A percentile compares a stretch with the other conserved stretches of the same genome.
phyloP scores from a whole-genome alignment of 2,888 invertebrate species.

The Bugula neritina region DNA sequence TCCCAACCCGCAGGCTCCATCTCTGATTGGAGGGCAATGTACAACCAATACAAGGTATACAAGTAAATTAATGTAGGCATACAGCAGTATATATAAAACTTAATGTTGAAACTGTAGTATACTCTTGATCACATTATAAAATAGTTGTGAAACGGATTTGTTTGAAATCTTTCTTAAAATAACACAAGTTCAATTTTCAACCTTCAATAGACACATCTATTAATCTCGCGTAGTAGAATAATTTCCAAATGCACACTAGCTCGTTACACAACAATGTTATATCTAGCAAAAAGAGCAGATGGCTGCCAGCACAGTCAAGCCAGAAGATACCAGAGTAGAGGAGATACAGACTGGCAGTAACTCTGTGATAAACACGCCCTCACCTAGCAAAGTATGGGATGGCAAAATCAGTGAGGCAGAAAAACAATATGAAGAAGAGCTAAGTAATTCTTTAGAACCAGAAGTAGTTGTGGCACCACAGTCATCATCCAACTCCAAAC shows the following conservation, averaged over 20 bases:
- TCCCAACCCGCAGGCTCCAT: background rate
- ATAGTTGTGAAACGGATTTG: too few relatives aligned
- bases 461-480: too few relatives aligned
- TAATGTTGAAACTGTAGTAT: too few relatives aligned
- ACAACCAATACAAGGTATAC: constrained; percentile 12
- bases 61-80: background rate
- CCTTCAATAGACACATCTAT: too few relatives aligned
- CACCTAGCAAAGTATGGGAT: background rate
- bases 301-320: background rate
- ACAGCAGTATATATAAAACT: too few relatives aligned
- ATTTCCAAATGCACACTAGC: too few relatives aligned
- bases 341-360: background rate
- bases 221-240: too few relatives aligned
- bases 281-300: background rate
- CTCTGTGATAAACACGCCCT: background rate
- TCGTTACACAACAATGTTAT: too few relatives aligned
- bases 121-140: too few relatives aligned
- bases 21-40: constrained; percentile 10
- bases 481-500: background rate
- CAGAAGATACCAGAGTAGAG: background rate
- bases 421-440: background rate
- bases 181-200: too few relatives aligned
- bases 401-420: background rate
- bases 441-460: background rate
- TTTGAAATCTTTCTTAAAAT: too few relatives aligned